Evolutionary conservation across 2,888 invertebrate genomes (phyloP).

Genomic region (Apodemia hepburni): DNA sequence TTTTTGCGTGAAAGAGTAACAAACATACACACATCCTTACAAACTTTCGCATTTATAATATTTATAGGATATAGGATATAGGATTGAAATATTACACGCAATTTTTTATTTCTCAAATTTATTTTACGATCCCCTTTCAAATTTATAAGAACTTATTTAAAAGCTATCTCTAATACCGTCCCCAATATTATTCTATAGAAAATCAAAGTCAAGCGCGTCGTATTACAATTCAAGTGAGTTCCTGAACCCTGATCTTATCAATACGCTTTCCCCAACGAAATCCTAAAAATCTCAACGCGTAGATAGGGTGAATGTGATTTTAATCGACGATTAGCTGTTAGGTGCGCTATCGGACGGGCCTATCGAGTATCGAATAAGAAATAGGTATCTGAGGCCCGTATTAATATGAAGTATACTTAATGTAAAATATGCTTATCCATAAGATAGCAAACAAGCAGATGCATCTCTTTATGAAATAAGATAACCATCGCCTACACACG

Average conservation of each 20-base stretch:
- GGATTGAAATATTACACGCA: no score
- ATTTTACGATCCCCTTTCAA: no score
- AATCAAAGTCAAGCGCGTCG: background rate
- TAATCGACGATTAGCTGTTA: slow-evolving; percentile 11
- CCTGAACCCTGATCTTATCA: slow-evolving; percentile 1
- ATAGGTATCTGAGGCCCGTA: background rate
- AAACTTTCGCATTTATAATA: no score
- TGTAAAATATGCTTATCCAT: no score
- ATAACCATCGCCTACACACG: no score
- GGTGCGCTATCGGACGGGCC: background rate
- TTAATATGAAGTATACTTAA: no score
- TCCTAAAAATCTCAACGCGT: slow-evolving; percentile 1
- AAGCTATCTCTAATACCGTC: background rate
- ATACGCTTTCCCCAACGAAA: background rate
- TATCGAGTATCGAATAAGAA: slow-evolving; percentile 1
- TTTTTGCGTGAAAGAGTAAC: no score
- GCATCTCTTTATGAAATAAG: no score
- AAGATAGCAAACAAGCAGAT: no score
- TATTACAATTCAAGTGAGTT: slow-evolving; percentile 8
- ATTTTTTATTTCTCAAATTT: no score
- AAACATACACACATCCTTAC: no score
- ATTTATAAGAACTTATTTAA: background rate
- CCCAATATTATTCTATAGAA: background rate
- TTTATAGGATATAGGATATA: no score
- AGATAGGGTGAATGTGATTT: slow-evolving; percentile 7